These are phyloP conservation scores for Menura novaehollandiae DNA, from an alignment of 2,113 vertebrate genomes.

Conservation along the genomic window DNA sequence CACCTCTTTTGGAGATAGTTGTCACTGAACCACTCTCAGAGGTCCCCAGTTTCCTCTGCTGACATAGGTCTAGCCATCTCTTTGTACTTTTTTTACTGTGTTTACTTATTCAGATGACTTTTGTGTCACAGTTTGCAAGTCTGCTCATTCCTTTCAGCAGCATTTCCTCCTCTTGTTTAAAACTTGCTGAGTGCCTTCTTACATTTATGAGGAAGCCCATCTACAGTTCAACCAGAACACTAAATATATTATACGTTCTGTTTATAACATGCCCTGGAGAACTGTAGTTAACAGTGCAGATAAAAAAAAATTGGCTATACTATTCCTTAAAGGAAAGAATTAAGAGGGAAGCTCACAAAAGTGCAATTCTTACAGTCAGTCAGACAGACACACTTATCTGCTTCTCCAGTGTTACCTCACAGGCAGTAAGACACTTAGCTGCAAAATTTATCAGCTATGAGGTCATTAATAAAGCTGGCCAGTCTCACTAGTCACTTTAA, in stretches of 20 bases:
- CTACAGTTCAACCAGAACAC: conserved; percentile 38
- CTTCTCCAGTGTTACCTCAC: conserved; percentile 30
- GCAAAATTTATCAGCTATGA: conserved; percentile 60
- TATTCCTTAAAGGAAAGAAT: background rate
- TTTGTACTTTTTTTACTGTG: conserved; percentile 7
- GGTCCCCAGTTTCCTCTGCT: background rate
- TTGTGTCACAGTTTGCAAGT: background rate
- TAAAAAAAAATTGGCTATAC: background rate
- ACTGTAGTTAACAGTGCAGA: conserved; percentile 7
- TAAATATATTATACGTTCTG: conserved; percentile 19
- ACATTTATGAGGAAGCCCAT: conserved; percentile 41
- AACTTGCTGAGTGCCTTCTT: conserved; percentile 53
- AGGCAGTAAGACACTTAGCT: conserved; percentile 32
- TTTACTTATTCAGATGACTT: conserved; percentile 36
- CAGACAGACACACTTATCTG: conserved; percentile 33
- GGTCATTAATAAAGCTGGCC: conserved; percentile 59
- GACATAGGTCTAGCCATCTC: background rate
- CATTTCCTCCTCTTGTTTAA: conserved; percentile 53
- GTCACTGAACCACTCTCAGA: background rate
- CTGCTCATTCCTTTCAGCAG: background rate
- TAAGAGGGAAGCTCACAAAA: conserved; percentile 36
- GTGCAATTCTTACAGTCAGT: conserved; percentile 19
- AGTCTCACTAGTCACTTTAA: conserved; percentile 64
- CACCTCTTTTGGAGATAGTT: background rate
- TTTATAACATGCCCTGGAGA: conserved; percentile 17